Evolutionary conservation across 2,888 invertebrate genomes (phyloP).

Genomic region (Nomada fabriciana): DNA sequence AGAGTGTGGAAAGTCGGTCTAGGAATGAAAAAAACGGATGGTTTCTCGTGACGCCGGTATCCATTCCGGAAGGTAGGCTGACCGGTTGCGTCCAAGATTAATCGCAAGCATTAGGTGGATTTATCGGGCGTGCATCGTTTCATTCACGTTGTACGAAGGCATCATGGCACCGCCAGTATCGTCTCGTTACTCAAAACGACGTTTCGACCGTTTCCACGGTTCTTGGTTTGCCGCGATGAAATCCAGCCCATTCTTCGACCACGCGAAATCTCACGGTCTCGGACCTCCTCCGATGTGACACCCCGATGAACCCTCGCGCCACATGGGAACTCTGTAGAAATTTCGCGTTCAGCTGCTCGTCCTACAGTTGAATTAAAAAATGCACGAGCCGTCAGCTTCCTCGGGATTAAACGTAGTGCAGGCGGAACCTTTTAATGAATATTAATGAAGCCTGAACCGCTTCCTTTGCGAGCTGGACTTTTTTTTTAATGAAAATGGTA

Average conservation of each 20-base stretch:
- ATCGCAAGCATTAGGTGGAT: slow-evolving; percentile 78
- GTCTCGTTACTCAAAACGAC: slow-evolving; percentile 72
- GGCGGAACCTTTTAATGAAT: slow-evolving; percentile 1
- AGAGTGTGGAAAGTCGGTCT: slow-evolving; percentile 65
- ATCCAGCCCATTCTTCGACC: slow-evolving; percentile 32
- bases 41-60: slow-evolving; percentile 77
- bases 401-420: neutral
- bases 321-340: slow-evolving; percentile 50
- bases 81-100: slow-evolving; percentile 76
- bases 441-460: slow-evolving; percentile 5
- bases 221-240: slow-evolving; percentile 35
- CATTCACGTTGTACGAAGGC: slow-evolving; percentile 58
- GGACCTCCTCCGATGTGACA: slow-evolving; percentile 48
- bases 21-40: slow-evolving; percentile 67
- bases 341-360: slow-evolving; percentile 31
- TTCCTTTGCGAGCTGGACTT: neutral
- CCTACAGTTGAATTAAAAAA: slow-evolving; percentile 22
- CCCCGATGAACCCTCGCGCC: slow-evolving; percentile 48
- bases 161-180: slow-evolving; percentile 63
- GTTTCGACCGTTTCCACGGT: slow-evolving; percentile 64
- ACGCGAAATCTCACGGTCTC: slow-evolving; percentile 49
- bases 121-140: slow-evolving; percentile 77
- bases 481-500: slow-evolving; percentile 13
- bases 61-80: slow-evolving; percentile 77
- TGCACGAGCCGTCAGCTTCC: neutral